These are phyloP conservation scores for Tetranychus truncatus DNA, from an alignment of 2,888 invertebrate species.

Conservation along the genomic window DNA sequence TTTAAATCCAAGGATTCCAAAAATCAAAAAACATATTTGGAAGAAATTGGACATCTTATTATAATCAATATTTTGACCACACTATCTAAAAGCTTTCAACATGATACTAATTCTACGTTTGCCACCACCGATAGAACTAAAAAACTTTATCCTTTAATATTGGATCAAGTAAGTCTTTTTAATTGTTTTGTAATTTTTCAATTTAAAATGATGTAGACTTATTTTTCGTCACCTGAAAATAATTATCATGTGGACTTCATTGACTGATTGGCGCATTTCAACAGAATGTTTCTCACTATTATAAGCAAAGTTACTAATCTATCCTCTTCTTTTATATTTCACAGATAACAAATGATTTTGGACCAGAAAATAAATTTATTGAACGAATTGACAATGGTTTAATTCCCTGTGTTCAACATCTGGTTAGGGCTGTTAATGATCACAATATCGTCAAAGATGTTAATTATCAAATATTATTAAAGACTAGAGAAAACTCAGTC, in stretches of 20 bases:
- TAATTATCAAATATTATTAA: slow-evolving; percentile 70
- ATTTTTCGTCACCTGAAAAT: not conserved
- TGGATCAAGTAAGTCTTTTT: slow-evolving; percentile 47
- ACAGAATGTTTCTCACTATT: not conserved
- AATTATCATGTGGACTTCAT: not conserved
- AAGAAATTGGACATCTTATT: slow-evolving; percentile 13
- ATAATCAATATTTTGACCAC: slow-evolving; percentile 45
- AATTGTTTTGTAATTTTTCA: not conserved
- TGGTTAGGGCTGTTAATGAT: slow-evolving; percentile 54
- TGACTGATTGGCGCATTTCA: not conserved
- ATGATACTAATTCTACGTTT: slow-evolving; percentile 58
- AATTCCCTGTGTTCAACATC: slow-evolving; percentile 64
- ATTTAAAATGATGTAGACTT: not conserved
- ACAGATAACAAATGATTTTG: slow-evolving; percentile 30
- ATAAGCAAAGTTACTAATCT: not conserved
- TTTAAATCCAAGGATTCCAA: not conserved
- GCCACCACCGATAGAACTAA: slow-evolving; percentile 67
- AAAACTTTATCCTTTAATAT: slow-evolving; percentile 60
- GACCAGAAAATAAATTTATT: slow-evolving; percentile 42
- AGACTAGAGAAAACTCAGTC: slow-evolving; percentile 56
- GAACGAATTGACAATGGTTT: slow-evolving; percentile 40
- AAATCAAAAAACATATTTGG: not conserved
- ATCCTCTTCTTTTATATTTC: not conserved
- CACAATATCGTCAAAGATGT: slow-evolving; percentile 73
- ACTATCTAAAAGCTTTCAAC: slow-evolving; percentile 53